Evolutionary conservation across 1,140 invertebrate species (phyloP).

Genomic region (Aphis gossypii): DNA sequence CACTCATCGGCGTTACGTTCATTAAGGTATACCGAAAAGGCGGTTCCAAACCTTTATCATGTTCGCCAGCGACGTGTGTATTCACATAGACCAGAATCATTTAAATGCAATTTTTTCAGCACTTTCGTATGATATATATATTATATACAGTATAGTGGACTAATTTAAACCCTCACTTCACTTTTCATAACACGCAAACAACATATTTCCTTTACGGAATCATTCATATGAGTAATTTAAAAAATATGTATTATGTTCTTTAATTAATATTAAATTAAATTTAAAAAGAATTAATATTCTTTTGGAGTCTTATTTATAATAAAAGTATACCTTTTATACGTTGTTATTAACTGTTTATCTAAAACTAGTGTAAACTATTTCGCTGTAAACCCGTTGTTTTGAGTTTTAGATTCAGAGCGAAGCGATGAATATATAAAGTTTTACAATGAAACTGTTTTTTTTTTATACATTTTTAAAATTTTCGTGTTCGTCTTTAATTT

Average conservation of each 20-base stretch:
- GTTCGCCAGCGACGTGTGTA: neutral
- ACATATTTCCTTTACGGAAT: too few species aligned
- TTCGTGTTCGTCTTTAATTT: neutral
- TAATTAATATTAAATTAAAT: too few species aligned
- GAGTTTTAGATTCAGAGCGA: neutral
- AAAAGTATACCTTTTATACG: neutral
- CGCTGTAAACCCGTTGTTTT: neutral
- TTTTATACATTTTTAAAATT: neutral
- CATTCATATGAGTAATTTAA: too few species aligned
- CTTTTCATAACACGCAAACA: too few species aligned
- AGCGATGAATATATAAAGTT: neutral
- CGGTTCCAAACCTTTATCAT: neutral
- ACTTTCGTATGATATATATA: too few species aligned
- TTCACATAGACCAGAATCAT: neutral
- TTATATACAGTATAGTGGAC: too few species aligned
- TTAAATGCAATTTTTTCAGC: too few species aligned
- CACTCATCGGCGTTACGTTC: neutral
- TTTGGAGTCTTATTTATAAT: too few species aligned
- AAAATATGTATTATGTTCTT: too few species aligned
- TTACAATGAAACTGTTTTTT: neutral
- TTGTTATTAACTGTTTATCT: neutral
- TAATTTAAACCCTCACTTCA: too few species aligned
- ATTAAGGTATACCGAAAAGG: neutral
- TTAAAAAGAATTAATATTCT: too few species aligned
- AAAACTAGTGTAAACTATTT: neutral